Evolutionary conservation across 1,140 invertebrate species (phyloP), one percentile per base, ranked within the genome.

Genomic region (Dendrolimus punctatus): DNA sequence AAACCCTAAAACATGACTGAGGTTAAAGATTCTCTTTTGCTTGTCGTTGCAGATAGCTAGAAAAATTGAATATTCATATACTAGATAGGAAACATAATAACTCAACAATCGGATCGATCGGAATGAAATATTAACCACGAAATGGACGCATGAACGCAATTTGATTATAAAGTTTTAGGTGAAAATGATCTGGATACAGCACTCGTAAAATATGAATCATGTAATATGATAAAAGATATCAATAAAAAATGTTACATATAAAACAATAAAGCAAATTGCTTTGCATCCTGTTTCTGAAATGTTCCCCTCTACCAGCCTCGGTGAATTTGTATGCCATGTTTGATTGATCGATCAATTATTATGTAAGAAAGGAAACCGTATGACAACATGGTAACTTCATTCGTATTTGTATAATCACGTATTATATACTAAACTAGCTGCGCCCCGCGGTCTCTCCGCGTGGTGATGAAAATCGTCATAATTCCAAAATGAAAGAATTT

Each of bases 221-320:
- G 40, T 50, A 40, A 41, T 41, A 50, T 40, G 23, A 50, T 10
- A 40, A 50, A 40, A 10, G 52, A 55, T 49, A 55, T 51, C 48
- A 40, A 49, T 46, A 53, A 53, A 54, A 53, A 53, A 55, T 48
- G 43, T 55, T 57, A 60, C 55, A 44, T 60, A 51, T 53, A 55
- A 53, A 66, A 56, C 57, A 62, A 66, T 66, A 66, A 66, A 62
- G 52, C 36, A 55, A 66, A 66, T 66, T 66, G 53, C 55, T 57
- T 58, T 61, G 51, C 57, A 54, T 61, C 55, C 46, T 64, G 59
- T 57, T 58, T 58, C 56, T 47, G 49, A 60, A 64, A 57, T 45
- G 46, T 47, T 53, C 38, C 49, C 40, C 8, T n/a, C 43, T 9
- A 8, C 42, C 44, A 43, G 9, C 7, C 43, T 44, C 46, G 39